These are phyloP conservation scores for Todiramphus chloris DNA, from an alignment of 2,113 vertebrate genomes.

Conservation along the genomic window DNA sequence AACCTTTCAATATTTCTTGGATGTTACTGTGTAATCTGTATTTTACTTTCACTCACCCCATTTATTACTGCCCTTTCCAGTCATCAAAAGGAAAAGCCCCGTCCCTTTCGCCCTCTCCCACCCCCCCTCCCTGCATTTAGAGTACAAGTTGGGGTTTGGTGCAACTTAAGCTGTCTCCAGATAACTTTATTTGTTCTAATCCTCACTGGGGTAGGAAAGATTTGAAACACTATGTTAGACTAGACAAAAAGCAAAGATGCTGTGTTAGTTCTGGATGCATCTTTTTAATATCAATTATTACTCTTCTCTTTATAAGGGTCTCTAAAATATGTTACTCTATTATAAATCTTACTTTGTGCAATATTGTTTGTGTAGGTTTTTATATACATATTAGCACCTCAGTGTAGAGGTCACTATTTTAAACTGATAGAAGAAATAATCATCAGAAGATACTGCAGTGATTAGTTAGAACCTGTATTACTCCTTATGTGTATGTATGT, in stretches of 20 bases:
- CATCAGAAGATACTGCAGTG: conserved; percentile 82
- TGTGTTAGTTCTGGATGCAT: conserved; percentile 78
- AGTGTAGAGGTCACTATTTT: conserved; percentile 82
- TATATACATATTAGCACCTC: conserved; percentile 82
- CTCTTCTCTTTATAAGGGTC: conserved; percentile 79
- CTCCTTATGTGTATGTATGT: conserved; percentile 82
- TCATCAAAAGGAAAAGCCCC: conserved; percentile 67
- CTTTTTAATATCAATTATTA: conserved; percentile 79
- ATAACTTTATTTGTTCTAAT: conserved; percentile 57
- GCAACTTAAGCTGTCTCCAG: conserved; percentile 70
- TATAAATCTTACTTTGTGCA: conserved; percentile 86
- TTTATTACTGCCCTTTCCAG: conserved; percentile 56
- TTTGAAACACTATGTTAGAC: conserved; percentile 76
- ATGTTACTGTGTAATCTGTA: conserved; percentile 64
- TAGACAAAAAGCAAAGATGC: conserved; percentile 79
- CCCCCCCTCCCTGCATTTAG: conserved; percentile 47
- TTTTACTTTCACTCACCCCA: conserved; percentile 66
- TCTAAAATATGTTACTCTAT: conserved; percentile 82
- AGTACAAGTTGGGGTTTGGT: conserved; percentile 75
- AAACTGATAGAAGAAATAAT: conserved; percentile 80
- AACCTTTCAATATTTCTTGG: conserved; percentile 66
- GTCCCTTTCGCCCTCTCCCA: not conserved
- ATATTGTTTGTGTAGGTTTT: conserved; percentile 85
- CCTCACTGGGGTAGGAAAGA: conserved; percentile 70
- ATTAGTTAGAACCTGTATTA: conserved; percentile 84